Percentiles rank a stretch among this genome's conserved stretches.
These are phyloP conservation scores for Pseudachorutes palmiensis DNA, from an alignment of 1,140 invertebrate species.

Conservation along the genomic window DNA sequence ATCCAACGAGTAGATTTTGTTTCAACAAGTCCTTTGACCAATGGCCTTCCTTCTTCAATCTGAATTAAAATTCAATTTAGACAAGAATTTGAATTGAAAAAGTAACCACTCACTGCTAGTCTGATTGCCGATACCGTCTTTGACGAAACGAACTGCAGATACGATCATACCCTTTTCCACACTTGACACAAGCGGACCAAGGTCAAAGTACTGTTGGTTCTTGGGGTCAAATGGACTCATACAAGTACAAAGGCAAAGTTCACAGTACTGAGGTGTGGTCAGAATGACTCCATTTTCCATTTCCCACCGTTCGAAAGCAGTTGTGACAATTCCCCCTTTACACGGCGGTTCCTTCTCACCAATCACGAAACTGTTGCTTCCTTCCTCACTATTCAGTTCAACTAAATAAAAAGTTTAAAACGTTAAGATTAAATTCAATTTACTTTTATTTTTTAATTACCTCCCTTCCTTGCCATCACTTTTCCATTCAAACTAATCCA, in stretches of 20 bases:
- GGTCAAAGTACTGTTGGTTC: constrained; percentile 17
- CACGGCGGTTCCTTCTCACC: neutral
- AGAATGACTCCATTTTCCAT: constrained; percentile 21
- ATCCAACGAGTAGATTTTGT: neutral
- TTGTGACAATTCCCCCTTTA: neutral
- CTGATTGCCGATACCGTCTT: constrained; percentile 5
- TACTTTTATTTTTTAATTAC: constrained; percentile 9
- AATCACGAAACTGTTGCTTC: too few species aligned
- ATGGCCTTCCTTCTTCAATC: constrained; percentile 12
- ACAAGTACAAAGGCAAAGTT: constrained; percentile 26
- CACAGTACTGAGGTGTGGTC: constrained; percentile 16
- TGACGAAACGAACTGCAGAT: constrained; percentile 12
- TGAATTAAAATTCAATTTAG: constrained; percentile 7
- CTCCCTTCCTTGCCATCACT: neutral
- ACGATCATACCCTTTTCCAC: constrained; percentile 8
- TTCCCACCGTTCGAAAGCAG: constrained; percentile 21
- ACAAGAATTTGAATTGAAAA: neutral
- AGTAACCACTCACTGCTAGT: constrained; percentile 3
- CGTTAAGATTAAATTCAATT: too few species aligned
- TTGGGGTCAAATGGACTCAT: constrained; percentile 6
- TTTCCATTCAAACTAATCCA: constrained; percentile 12
- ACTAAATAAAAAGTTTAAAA: too few species aligned
- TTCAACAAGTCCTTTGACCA: constrained; percentile 7
- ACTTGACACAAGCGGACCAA: neutral
- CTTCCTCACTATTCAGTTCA: too few species aligned